These are phyloP conservation scores for Sesia apiformis DNA, from an alignment of 2,888 invertebrate genomes.

Conservation along the genomic window DNA sequence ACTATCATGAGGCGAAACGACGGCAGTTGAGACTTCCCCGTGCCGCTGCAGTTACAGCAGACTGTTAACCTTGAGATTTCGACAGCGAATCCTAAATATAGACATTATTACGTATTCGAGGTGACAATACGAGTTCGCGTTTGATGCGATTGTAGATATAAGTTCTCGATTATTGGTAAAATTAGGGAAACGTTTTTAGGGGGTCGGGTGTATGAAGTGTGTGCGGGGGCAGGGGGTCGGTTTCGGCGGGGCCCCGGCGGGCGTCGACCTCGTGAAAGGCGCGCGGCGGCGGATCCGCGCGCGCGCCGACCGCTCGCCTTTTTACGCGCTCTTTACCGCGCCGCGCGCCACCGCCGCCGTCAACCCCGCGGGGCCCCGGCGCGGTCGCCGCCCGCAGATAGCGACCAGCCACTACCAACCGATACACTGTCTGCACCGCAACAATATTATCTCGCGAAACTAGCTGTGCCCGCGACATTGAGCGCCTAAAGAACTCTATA, in stretches of 20 bases:
- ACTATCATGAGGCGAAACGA: conserved; percentile 13
- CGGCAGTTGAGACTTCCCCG: not conserved
- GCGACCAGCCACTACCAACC: conserved; percentile 59
- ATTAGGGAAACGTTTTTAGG: conserved; percentile 32
- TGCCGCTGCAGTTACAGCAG: conserved; percentile 7
- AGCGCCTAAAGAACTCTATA: not conserved
- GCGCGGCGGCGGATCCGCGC: conserved; percentile 50
- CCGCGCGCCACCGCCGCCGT: conserved; percentile 59
- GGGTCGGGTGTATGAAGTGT: conserved; percentile 33
- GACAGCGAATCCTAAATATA: conserved; percentile 29
- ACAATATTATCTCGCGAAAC: conserved; percentile 3
- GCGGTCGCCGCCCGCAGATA: conserved; percentile 73
- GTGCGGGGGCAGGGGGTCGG: conserved; percentile 38
- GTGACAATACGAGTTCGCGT: conserved; percentile 20
- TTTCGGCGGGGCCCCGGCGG: conserved; percentile 63
- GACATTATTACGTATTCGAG: conserved; percentile 23
- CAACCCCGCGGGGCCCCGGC: conserved; percentile 58
- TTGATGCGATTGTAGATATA: conserved; percentile 11
- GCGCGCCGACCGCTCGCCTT: conserved; percentile 63
- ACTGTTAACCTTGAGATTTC: conserved; percentile 33
- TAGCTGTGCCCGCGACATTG: not conserved
- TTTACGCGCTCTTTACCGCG: conserved; percentile 65
- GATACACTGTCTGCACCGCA: conserved; percentile 59
- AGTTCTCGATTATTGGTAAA: conserved; percentile 15
- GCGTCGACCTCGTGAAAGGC: conserved; percentile 70